Evolutionary conservation across 2,888 invertebrate species (phyloP).

Genomic region (Heliconius erato): DNA sequence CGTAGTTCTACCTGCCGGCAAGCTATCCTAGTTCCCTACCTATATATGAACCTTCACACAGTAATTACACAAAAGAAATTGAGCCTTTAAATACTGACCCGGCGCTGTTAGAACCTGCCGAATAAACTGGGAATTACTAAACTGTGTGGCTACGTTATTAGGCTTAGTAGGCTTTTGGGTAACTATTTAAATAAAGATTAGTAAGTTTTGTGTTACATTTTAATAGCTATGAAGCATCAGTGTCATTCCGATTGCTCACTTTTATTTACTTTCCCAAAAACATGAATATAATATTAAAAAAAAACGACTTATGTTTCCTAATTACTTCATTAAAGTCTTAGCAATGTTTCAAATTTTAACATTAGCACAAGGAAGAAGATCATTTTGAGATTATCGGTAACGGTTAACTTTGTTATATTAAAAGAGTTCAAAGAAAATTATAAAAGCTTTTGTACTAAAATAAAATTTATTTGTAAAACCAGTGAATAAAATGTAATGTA

Average conservation of each 20-base stretch:
- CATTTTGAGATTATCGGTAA: no score
- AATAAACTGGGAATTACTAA: slow-evolving; percentile 65
- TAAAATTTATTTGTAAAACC: not conserved
- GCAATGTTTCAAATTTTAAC: no score
- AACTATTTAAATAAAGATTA: slow-evolving; percentile 16
- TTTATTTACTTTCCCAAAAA: not conserved
- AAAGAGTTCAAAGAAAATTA: no score
- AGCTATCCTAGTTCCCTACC: slow-evolving; percentile 74
- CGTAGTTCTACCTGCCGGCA: slow-evolving; percentile 74
- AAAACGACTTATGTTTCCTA: not conserved
- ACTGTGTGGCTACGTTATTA: slow-evolving; percentile 63
- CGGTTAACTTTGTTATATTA: no score
- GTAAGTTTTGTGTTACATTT: no score
- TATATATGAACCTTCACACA: slow-evolving; percentile 73
- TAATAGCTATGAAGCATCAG: no score
- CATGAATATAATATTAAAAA: not conserved
- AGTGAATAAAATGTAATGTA: not conserved
- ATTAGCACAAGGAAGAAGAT: no score
- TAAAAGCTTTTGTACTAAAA: not conserved
- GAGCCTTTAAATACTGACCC: slow-evolving; percentile 69
- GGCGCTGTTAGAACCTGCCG: slow-evolving; percentile 63
- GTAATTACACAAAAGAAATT: slow-evolving; percentile 83
- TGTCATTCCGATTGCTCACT: not conserved
- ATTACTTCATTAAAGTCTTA: not conserved
- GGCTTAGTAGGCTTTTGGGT: slow-evolving; percentile 55